Conservation (phyloP, 2,797 vertebrate genomes). For the Intellagama lesueurii region DNA sequence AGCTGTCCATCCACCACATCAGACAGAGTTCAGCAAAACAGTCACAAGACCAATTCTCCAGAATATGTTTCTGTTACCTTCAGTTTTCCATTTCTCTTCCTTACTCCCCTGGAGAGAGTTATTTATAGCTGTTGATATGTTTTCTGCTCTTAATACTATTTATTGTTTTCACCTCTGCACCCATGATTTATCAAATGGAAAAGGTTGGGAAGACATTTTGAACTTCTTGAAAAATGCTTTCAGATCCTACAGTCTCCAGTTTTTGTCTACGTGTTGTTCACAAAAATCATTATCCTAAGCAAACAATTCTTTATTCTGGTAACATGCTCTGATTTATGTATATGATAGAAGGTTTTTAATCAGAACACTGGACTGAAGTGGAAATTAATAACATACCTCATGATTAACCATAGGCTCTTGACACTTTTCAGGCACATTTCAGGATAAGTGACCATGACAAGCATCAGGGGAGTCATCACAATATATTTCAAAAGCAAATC, state of each 20-base stretch:
- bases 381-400: background rate
- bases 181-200: slow-evolving; percentile 25
- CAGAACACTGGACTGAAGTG: background rate
- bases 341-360: background rate
- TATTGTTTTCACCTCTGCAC: slow-evolving; percentile 31
- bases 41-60: background rate
- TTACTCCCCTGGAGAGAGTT: slow-evolving; percentile 8
- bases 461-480: background rate
- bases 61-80: slow-evolving; percentile 13
- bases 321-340: background rate
- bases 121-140: slow-evolving; percentile 21
- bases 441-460: background rate
- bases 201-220: slow-evolving; percentile 24
- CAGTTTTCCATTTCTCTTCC: slow-evolving; percentile 16
- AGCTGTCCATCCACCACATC: background rate
- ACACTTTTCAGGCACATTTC: background rate
- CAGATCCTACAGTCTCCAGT: background rate
- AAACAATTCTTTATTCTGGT: background rate
- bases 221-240: slow-evolving; percentile 23
- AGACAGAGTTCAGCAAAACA: slow-evolving; percentile 10
- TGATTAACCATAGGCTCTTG: background rate
- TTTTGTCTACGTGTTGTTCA: background rate
- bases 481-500: background rate
- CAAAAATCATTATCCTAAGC: background rate
- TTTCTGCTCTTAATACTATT: background rate